Evolutionary conservation across 2,888 invertebrate species (phyloP).

Genomic region (Caenorhabditis sp.): DNA sequence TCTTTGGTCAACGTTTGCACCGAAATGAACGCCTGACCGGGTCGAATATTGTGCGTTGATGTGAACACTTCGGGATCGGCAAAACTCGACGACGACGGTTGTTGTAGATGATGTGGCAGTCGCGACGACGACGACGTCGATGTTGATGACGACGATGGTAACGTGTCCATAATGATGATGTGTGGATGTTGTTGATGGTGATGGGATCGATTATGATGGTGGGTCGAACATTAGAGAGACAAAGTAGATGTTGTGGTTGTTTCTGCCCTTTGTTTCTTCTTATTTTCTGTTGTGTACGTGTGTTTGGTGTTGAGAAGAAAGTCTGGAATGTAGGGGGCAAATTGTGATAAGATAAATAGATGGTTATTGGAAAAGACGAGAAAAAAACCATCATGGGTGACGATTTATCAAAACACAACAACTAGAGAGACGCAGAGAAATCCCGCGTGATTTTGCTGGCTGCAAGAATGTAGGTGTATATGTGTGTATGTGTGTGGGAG

Average conservation of each 20-base stretch:
- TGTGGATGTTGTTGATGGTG: slow-evolving; percentile 22
- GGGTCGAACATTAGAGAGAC: not conserved
- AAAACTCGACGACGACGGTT: slow-evolving; percentile 49
- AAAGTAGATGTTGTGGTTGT: no score
- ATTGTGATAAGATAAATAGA: no score
- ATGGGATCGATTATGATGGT: not conserved
- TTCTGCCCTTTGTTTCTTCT: not conserved
- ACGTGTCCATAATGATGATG: slow-evolving; percentile 5
- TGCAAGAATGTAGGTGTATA: not conserved
- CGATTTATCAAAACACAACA: not conserved
- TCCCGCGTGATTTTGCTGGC: not conserved
- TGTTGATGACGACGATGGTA: slow-evolving; percentile 5
- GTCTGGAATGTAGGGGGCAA: not conserved
- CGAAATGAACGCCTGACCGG: slow-evolving; percentile 50
- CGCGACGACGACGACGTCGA: slow-evolving; percentile 33
- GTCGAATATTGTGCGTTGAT: slow-evolving; percentile 45
- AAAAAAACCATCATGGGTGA: not conserved
- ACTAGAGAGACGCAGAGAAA: not conserved
- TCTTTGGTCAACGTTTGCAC: slow-evolving; percentile 57
- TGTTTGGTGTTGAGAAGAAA: not conserved
- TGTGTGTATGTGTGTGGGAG: no score
- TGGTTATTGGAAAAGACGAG: not conserved
- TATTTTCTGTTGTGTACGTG: no score
- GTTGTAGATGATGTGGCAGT: slow-evolving; percentile 49
- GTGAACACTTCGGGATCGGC: slow-evolving; percentile 48